Evolutionary conservation across 1,140 invertebrate genomes (phyloP).

Genomic region (Magallana angulata): DNA sequence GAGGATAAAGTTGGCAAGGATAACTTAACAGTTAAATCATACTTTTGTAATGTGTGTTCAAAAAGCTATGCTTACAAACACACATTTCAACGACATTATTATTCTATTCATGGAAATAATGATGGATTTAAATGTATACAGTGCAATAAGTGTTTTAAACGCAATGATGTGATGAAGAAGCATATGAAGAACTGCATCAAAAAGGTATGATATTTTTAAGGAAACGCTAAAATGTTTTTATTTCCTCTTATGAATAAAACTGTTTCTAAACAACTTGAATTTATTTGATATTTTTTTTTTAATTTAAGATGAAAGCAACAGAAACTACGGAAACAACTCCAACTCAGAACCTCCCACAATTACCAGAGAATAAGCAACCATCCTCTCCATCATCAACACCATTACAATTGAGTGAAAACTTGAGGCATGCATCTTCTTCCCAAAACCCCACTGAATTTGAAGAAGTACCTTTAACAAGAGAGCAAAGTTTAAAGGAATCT

Average conservation of each 20-base stretch:
- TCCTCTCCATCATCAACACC: too few relatives aligned
- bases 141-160: neutral
- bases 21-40: neutral
- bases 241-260: too few relatives aligned
- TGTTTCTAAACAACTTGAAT: too few relatives aligned
- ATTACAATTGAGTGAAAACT: too few relatives aligned
- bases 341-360: too few relatives aligned
- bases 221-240: too few relatives aligned
- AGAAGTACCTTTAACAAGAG: too few relatives aligned
- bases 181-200: neutral
- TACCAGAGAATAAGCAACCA: too few relatives aligned
- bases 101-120: neutral
- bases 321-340: too few relatives aligned
- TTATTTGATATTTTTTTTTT: neutral
- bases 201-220: neutral
- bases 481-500: too few relatives aligned
- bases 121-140: neutral
- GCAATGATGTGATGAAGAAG: neutral
- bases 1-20: neutral
- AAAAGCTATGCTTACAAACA: neutral
- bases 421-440: too few relatives aligned
- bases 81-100: neutral
- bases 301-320: neutral
- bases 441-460: too few relatives aligned
- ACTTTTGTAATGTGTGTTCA: neutral